These are phyloP conservation scores for Thysanoteuthis rhombus DNA, from an alignment of 2,888 invertebrate species.

Conservation along the genomic window DNA sequence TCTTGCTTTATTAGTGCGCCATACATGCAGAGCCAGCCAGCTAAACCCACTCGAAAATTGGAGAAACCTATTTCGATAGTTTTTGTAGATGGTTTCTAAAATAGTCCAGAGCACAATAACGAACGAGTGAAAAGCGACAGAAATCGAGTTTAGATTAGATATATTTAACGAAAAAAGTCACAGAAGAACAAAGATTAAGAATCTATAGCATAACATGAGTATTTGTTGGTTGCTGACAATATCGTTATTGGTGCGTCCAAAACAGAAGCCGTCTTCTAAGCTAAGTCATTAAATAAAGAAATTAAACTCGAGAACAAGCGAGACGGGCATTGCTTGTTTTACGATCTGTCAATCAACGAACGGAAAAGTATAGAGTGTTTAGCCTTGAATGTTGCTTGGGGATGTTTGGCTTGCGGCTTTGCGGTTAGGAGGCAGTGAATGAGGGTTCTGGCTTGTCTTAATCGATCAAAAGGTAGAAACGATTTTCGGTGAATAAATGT, in stretches of 20 bases:
- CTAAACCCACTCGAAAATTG: no score
- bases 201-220: neutral
- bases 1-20: no score
- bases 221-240: neutral
- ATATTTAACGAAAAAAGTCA: no score
- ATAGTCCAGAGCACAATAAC: no score
- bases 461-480: neutral
- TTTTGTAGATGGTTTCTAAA: no score
- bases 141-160: no score
- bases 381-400: neutral
- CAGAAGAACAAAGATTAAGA: no score
- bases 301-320: neutral
- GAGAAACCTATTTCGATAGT: no score
- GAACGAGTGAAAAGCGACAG: no score
- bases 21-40: no score
- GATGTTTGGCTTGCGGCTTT: neutral
- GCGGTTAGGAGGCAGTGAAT: no score
- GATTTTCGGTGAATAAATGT: neutral
- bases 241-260: neutral
- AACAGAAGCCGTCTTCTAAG: neutral
- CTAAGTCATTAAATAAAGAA: neutral
- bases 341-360: neutral
- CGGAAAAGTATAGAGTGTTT: neutral
- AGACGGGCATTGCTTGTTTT: neutral
- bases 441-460: neutral